Conservation (phyloP, 2,797 vertebrate genomes). For the Atherinosoma microstoma region DNA sequence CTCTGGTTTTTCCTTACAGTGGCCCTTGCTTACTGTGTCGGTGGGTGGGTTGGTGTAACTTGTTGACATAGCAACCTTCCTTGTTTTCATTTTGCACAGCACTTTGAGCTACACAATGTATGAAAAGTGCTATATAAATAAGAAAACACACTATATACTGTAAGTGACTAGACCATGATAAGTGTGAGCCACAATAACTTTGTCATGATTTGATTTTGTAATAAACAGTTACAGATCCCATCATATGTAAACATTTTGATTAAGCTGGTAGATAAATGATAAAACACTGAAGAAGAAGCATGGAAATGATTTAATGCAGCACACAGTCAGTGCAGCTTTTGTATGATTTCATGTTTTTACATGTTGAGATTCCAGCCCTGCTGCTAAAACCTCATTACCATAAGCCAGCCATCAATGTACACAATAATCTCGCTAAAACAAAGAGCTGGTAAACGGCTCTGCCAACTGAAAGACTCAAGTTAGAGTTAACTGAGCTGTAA, state of each 20-base stretch:
- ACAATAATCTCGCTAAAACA: constrained; percentile 42
- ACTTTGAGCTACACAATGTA: no score
- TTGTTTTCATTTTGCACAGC: no score
- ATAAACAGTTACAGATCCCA: constrained; percentile 58
- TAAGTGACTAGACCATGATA: constrained; percentile 43
- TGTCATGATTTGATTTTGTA: constrained; percentile 57
- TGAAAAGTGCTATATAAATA: no score
- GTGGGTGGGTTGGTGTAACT: no score
- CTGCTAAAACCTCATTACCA: constrained; percentile 47
- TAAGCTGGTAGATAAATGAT: constrained; percentile 16
- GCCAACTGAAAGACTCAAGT: constrained; percentile 35
- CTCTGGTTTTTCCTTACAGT: no score
- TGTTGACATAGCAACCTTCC: no score
- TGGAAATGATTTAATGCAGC: constrained; percentile 12
- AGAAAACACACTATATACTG: background rate
- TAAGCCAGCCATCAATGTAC: constrained; percentile 30
- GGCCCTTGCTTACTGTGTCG: no score
- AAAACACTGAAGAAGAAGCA: constrained; percentile 8
- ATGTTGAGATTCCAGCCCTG: constrained; percentile 19
- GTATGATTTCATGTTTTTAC: background rate
- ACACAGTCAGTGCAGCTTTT: constrained; percentile 16
- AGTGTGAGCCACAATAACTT: constrained; percentile 50
- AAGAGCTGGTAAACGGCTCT: constrained; percentile 39
- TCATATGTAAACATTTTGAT: constrained; percentile 45
- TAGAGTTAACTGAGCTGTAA: constrained; percentile 31